A percentile compares a stretch with the other conserved stretches of the same genome.
phyloP scores from a whole-genome alignment of 2,888 invertebrate genomes.

The Nomada hirtipes region DNA sequence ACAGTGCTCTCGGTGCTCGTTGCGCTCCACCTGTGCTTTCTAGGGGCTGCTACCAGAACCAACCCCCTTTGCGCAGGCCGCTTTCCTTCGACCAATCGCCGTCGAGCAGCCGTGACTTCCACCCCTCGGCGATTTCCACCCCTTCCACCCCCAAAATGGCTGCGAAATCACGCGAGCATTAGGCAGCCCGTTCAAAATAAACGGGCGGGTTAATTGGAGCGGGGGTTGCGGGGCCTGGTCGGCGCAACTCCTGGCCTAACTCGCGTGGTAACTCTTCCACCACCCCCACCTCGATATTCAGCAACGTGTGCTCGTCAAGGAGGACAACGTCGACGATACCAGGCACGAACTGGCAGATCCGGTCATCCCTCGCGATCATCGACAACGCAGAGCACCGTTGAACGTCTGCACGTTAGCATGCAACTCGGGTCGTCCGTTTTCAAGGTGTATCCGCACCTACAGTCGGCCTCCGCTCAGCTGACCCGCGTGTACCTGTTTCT shows the following conservation, averaged over 20 bases:
- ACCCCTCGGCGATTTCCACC: slow-evolving; percentile 45
- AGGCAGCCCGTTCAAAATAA: slow-evolving; percentile 82
- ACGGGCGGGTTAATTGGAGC: slow-evolving; percentile 83
- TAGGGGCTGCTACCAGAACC: slow-evolving; percentile 25
- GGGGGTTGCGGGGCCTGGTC: slow-evolving; percentile 57
- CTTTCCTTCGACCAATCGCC: slow-evolving; percentile 68
- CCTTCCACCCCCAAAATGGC: slow-evolving; percentile 83
- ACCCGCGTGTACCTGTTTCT: not conserved
- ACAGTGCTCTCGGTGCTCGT: slow-evolving; percentile 1
- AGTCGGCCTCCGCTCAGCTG: slow-evolving; percentile 5
- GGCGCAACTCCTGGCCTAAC: slow-evolving; percentile 38
- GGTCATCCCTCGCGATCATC: slow-evolving; percentile 53
- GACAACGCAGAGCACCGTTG: slow-evolving; percentile 73
- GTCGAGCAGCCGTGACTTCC: slow-evolving; percentile 39
- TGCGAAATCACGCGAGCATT: slow-evolving; percentile 82
- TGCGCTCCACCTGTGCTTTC: slow-evolving; percentile 29
- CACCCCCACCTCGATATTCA: slow-evolving; percentile 34
- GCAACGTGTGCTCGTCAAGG: slow-evolving; percentile 45
- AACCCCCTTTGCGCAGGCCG: slow-evolving; percentile 69
- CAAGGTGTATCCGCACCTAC: slow-evolving; percentile 42
- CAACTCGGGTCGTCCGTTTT: slow-evolving; percentile 42
- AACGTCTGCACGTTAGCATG: slow-evolving; percentile 73
- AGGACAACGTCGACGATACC: slow-evolving; percentile 38
- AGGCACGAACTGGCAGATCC: slow-evolving; percentile 48
- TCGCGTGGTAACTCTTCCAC: slow-evolving; percentile 48